phyloP scores from a whole-genome alignment of 2,113 vertebrate genomes.

The Mormoops blainvillei region DNA sequence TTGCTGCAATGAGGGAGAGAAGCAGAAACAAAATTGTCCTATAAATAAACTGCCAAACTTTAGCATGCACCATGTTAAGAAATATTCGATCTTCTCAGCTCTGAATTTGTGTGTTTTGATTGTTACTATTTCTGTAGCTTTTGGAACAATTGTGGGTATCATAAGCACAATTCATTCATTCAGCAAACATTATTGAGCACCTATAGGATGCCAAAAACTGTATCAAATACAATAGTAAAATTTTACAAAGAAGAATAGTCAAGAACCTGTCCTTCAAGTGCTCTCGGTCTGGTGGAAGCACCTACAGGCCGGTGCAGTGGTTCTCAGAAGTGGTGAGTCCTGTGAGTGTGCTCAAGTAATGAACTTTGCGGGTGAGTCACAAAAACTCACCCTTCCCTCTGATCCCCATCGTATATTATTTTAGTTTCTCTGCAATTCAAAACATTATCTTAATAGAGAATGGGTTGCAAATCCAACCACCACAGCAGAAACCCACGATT shows the following conservation, averaged over 20 bases:
- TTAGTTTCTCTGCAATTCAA: background rate
- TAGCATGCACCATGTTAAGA: constrained; percentile 32
- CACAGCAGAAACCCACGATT: background rate
- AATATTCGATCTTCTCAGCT: constrained; percentile 44
- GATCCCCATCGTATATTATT: background rate
- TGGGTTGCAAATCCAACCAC: background rate
- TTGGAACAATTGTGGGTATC: background rate
- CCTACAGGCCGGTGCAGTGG: rapidly evolving
- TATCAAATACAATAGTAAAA: background rate
- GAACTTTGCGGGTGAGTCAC: background rate
- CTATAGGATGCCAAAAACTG: background rate
- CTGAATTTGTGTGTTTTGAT: constrained; percentile 33
- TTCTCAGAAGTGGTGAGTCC: background rate
- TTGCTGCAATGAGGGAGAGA: constrained; percentile 34
- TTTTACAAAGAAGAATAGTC: background rate
- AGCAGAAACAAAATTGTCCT: constrained; percentile 28
- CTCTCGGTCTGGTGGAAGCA: background rate
- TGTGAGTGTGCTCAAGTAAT: background rate
- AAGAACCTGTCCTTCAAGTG: background rate
- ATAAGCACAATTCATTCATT: background rate
- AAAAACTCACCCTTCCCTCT: background rate
- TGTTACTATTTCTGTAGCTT: constrained; percentile 14
- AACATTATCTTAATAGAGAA: constrained; percentile 11
- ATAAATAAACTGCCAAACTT: constrained; percentile 65
- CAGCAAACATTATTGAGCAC: background rate